Base-by-base conservation (phyloP, 2,888 invertebrate species). In the Cheilosia pagana region DNA sequence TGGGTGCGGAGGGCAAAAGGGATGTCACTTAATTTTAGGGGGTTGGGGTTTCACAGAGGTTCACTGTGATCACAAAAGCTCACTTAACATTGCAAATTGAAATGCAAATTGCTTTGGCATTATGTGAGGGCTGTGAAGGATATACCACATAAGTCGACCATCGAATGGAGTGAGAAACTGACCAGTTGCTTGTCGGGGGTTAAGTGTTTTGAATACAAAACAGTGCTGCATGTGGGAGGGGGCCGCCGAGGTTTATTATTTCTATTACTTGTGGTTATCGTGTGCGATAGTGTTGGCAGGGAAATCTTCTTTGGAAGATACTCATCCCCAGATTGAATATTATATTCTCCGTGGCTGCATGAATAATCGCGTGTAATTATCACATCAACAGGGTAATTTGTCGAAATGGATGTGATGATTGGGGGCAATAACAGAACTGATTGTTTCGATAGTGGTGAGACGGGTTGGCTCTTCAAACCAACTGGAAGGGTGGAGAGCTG, bases 361-460 rank as follows among this genome's bases (percentile, higher is more conserved):
- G 48, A 79, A 74, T 79, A 85, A 85, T 85, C 79, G 85, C 85
- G 81, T 81, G 85, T 81, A 81, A 85, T 85, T 85, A 85, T 81
- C 85, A 81, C 85, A 85, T 85, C 85, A 85, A 70, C 85, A 81
- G 71, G 75, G 85, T 67, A 81, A 85, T 85, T 85, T 85, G 81
- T 81, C 79, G 75, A 81, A 83, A 65, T 75, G 79, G 53, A 65
- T 81, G 75, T 52, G 85, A 81, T 85, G 79, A 85, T 85, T 75
- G 71, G 75, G 65, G 60, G 59, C 59, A 75, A 71, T 85, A 76
- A 71, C 75, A 50, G 35, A 79, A 75, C 60, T 81, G 85, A 85
- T 81, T 85, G 75, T 68, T 78, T 68, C 60, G 71, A 82, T 85
- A 71, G 57, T 19, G 19, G 41, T n/a, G 65, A 6, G 39, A 35